Base-by-base conservation (phyloP, 2,888 invertebrate genomes). In the Leuctra nigra region DNA sequence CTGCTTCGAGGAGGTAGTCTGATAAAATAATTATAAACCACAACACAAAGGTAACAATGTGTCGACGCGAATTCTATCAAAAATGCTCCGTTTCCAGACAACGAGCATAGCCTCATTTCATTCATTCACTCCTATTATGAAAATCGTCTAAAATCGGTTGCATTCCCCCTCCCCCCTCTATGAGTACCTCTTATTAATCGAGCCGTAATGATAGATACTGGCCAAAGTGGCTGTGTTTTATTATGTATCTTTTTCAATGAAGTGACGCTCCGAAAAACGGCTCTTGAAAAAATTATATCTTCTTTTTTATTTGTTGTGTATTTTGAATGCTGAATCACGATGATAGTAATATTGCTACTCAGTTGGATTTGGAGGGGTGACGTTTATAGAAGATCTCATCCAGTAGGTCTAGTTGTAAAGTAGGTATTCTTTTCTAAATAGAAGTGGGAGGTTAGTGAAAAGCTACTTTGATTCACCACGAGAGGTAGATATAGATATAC, bases 261-360 rank as follows among this genome's bases (percentile, higher is more conserved):
- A 38, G 56, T 36, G 56, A 50, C 50, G 39, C 22, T 50, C 36
- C 48, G 39, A 53, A 54, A 50, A 41, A 44, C 54, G 41, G 24
- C 54, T 38, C 54, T 44, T 38, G 24, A 39, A 56, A 56, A 56
- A 50, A 16, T n/a, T n/a, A 24, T 22, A 16, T 47, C 23, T 35
- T 35, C 22, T 50, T 39, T 56, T 56, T 50, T 56, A 55, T 56
- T 23, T 50, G 35, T 56, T 56, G 36, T 48, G 22, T 50, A 50
- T 50, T 50, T 47, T 50, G 50, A 18, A 29, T 56, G 56, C 56
- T 56, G 56, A 56, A 56, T 56, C 56, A 56, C 23, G 56, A 38
- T 56, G 56, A 48, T 50, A 50, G 35, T 50, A 50, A 50, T 50
- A 50, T 35, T 20, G 48, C 48, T 48, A 48, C 48, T 48, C 11